These are phyloP conservation scores for Eumacrocentrus americanus DNA, from an alignment of 2,888 invertebrate genomes.

Conservation along the genomic window DNA sequence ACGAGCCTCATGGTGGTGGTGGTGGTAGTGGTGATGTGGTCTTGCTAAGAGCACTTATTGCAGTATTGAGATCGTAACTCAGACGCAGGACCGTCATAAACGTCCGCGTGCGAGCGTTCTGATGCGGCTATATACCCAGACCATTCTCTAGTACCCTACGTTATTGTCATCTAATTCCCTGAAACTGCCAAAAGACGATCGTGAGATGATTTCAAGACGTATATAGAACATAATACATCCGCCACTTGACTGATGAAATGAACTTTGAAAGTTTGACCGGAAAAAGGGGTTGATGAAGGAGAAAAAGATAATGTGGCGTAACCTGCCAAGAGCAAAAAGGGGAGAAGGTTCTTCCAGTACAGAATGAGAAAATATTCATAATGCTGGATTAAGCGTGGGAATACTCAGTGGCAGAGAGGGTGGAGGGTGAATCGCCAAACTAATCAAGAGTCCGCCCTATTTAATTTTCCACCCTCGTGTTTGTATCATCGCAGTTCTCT, in stretches of 20 bases:
- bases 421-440: conserved; percentile 49
- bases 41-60: conserved; percentile 56
- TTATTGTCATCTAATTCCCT: conserved; percentile 35
- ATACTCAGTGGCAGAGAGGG: conserved; percentile 32
- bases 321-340: conserved; percentile 33
- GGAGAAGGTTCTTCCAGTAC: conserved; percentile 28
- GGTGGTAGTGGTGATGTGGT: too few relatives aligned
- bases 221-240: conserved; percentile 7
- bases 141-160: conserved; percentile 29
- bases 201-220: conserved; percentile 17
- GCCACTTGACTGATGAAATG: conserved; percentile 6
- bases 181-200: conserved; percentile 27
- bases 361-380: conserved; percentile 57
- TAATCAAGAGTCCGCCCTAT: conserved; percentile 55
- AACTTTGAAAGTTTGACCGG: neutral
- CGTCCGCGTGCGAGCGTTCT: conserved; percentile 44
- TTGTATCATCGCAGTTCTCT: conserved; percentile 25
- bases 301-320: conserved; percentile 33
- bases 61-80: conserved; percentile 60
- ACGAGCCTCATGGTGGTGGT: conserved; percentile 33
- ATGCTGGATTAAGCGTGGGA: conserved; percentile 56
- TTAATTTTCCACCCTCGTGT: conserved; percentile 51
- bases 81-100: conserved; percentile 55
- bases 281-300: conserved; percentile 27
- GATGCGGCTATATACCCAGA: conserved; percentile 30